Evolutionary conservation across 2,888 invertebrate genomes (phyloP).

Genomic region (Cactoblastis cactorum): DNA sequence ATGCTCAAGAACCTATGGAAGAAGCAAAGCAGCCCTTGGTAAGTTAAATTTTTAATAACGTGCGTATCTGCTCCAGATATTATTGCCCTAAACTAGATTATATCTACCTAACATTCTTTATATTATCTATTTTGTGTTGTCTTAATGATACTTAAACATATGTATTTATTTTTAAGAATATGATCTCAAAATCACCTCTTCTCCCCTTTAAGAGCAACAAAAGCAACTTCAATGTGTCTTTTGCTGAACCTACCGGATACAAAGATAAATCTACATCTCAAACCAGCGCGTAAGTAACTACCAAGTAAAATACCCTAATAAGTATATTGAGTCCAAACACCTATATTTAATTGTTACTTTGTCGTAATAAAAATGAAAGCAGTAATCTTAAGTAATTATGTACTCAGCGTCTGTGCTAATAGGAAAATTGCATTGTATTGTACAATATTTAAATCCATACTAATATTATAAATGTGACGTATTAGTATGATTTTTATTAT

Average conservation of each 20-base stretch:
- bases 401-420: too few relatives aligned
- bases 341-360: too few relatives aligned
- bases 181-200: slow-evolving; percentile 26
- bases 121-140: neutral
- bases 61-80: too few relatives aligned
- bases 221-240: slow-evolving; percentile 26
- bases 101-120: neutral
- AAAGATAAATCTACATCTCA: slow-evolving; percentile 39
- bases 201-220: slow-evolving; percentile 17
- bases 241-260: slow-evolving; percentile 36
- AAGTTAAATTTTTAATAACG: slow-evolving; percentile 17
- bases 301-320: too few relatives aligned
- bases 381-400: too few relatives aligned
- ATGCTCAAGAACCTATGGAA: slow-evolving; percentile 55
- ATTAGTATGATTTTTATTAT: too few relatives aligned
- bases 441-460: too few relatives aligned
- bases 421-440: too few relatives aligned
- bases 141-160: neutral
- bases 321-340: too few relatives aligned
- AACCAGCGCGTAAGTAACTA: slow-evolving; percentile 35
- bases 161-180: slow-evolving; percentile 9
- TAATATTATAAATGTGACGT: too few relatives aligned
- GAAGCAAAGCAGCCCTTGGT: slow-evolving; percentile 51
- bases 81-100: too few relatives aligned
- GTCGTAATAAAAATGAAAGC: too few relatives aligned